These are phyloP conservation scores for Loriculus beryllinus DNA, from an alignment of 2,797 vertebrate species.

Conservation along the genomic window DNA sequence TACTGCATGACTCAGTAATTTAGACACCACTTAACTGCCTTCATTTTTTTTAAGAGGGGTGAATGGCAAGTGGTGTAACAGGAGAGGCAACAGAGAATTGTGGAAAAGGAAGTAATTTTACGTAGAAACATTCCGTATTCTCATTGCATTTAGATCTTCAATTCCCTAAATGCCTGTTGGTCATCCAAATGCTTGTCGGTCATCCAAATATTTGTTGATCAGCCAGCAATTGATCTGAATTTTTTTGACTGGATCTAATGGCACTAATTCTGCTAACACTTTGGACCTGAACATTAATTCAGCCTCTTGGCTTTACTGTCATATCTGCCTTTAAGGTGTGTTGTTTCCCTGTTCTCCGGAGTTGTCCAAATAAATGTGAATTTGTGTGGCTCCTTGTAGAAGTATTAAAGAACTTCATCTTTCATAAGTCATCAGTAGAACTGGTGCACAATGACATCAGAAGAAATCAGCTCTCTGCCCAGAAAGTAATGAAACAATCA, in stretches of 20 bases:
- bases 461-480: background rate
- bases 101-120: background rate
- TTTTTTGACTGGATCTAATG: background rate
- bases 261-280: background rate
- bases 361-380: background rate
- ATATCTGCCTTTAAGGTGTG: background rate
- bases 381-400: background rate
- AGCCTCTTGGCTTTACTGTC: background rate
- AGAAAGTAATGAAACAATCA: background rate
- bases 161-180: background rate
- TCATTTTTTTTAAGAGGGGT: background rate
- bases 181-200: background rate
- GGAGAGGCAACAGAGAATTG: background rate
- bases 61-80: background rate
- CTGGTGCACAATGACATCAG: background rate
- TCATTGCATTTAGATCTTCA: background rate
- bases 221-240: background rate
- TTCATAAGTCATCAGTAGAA: background rate
- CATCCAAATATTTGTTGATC: background rate
- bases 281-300: background rate
- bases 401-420: background rate
- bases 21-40: background rate
- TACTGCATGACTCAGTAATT: background rate
- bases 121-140: background rate
- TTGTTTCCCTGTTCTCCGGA: background rate